phyloP scores from a whole-genome alignment of 2,113 vertebrate species.

The Sitta europaea region DNA sequence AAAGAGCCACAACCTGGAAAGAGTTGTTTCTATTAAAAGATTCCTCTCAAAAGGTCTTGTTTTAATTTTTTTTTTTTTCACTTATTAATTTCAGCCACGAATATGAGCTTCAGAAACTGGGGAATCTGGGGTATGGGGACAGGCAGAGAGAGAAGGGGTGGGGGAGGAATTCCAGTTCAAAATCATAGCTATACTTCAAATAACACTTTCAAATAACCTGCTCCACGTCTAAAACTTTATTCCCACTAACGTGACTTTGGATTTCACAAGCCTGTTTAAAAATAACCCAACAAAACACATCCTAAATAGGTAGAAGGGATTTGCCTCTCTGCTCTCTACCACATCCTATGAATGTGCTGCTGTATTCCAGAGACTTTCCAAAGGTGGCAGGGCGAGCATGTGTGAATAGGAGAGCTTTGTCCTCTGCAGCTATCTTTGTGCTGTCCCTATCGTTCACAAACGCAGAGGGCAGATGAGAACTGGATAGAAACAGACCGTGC shows the following conservation, averaged over 20 bases:
- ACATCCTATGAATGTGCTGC: neutral
- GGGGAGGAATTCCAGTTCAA: neutral
- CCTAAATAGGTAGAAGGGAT: neutral
- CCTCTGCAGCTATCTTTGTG: slow-evolving; percentile 42
- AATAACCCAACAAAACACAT: neutral
- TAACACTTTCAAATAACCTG: neutral
- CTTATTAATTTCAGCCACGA: neutral
- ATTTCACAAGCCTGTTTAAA: neutral
- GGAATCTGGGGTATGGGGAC: neutral
- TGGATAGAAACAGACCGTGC: slow-evolving; percentile 34
- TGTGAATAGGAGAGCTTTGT: slow-evolving; percentile 57
- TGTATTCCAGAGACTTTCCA: slow-evolving; percentile 9
- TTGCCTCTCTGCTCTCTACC: neutral
- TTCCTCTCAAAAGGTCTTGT: neutral
- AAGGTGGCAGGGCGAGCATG: slow-evolving; percentile 7
- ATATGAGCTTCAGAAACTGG: neutral
- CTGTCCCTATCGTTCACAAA: slow-evolving; percentile 9
- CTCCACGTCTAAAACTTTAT: neutral
- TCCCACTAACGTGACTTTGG: neutral
- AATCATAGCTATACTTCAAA: neutral
- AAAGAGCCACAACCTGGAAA: neutral
- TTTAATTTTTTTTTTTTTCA: neutral
- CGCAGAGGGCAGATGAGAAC: slow-evolving; percentile 33
- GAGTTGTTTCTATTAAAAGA: neutral
- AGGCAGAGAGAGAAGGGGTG: neutral